Base-by-base conservation (phyloP, 2,113 vertebrate genomes). In the Stigmatopora nigra region DNA sequence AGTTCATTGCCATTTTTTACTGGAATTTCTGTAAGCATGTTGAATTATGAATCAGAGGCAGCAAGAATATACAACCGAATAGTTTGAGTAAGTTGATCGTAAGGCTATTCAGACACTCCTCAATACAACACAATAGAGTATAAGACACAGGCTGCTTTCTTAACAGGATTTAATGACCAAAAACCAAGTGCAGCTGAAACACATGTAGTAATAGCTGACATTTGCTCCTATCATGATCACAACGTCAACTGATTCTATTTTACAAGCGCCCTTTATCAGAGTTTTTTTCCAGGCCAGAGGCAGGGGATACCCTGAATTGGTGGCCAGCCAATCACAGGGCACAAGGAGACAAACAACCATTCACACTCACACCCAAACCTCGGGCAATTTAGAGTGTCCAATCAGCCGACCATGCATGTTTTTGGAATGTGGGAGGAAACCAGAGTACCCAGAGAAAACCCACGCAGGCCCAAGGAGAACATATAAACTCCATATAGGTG, bases 181-280 rank as follows among this genome's bases (percentile, higher is more conserved):
- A 15, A 45, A 10, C 35, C 16, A 56, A 36, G 65, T 14, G 11
- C 45, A 63, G 36, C 46, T 56, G 61, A 76, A 57, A 25, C 53
- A 58, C 15, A 4, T 16, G 15, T 3, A 16, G 46, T 48, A 62
- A 58, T 65, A 11, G 59, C 35, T 70, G 65, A 31, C 78, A 65
- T 68, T 71, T 69, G 56, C 61, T 52, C 57, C 76, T 20, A 68
- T 31, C 63, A 52, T 70, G 47, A 20, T 44, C 41, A 17, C 44
- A 19, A 19, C 35, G 46, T 31, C 47, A 12, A 48, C 19, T 76
- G 61, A 75, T 69, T 63, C 19, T n/a, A 35, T 45, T 55, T 63
- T 70, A 35, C 10, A 22, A 45, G 15, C 56, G 65, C 45, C 63
- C 44, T 61, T 36, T 63, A 62, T 58, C 0, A 15, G 52, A 49